A percentile compares a stretch with the other conserved stretches of the same genome.
Evolutionary conservation across 2,888 invertebrate genomes (phyloP).

Genomic region (Eupeodes luniger): DNA sequence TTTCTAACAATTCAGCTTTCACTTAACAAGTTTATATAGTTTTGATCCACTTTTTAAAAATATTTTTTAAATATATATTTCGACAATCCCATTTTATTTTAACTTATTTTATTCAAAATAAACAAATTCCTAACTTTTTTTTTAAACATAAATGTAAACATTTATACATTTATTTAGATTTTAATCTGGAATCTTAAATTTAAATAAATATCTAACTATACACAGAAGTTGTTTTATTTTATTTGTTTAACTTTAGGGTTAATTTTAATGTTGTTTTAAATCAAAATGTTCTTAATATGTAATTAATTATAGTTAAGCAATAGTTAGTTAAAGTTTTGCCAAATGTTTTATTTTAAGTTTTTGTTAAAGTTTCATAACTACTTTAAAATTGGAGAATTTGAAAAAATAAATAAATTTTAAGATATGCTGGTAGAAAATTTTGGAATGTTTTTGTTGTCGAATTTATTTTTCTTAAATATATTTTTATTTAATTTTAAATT

Average conservation of each 20-base stretch:
- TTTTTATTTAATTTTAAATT: constrained; percentile 3
- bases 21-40: constrained; percentile 13
- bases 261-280: neutral
- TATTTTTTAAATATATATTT: constrained; percentile 35
- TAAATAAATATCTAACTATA: constrained; percentile 42
- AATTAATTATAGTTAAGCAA: too few relatives aligned
- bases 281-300: too few relatives aligned
- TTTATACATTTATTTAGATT: constrained; percentile 2
- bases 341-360: neutral
- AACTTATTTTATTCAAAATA: neutral
- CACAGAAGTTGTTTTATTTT: constrained; percentile 27
- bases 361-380: neutral
- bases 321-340: too few relatives aligned
- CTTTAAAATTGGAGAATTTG: neutral
- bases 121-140: constrained; percentile 1
- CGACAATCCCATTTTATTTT: constrained; percentile 9
- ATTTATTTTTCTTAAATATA: constrained; percentile 28
- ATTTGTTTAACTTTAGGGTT: constrained; percentile 49
- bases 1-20: constrained; percentile 17
- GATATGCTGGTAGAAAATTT: constrained; percentile 67
- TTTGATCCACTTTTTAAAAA: constrained; percentile 48
- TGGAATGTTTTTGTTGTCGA: neutral
- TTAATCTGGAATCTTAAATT: constrained; percentile 2
- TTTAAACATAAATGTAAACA: constrained; percentile 23
- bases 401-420: constrained; percentile 39